phyloP scores from a whole-genome alignment of 1,140 invertebrate species.

The Nixonia krombeini region DNA sequence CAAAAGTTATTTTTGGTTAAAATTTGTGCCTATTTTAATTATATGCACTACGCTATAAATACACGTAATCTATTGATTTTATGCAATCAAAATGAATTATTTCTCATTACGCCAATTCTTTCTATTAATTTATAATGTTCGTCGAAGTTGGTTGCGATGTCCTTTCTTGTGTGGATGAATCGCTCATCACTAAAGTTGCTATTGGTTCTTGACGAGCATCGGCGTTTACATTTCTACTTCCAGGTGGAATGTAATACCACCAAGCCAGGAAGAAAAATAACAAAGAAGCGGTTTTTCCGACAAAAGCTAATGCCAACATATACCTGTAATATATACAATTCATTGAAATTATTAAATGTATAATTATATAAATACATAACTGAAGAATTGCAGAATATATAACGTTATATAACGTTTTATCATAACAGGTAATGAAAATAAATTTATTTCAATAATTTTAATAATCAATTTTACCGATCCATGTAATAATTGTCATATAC shows the following conservation, averaged over 20 bases:
- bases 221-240: constrained; percentile 44
- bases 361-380: too few species aligned
- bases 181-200: constrained; percentile 45
- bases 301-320: constrained; percentile 76
- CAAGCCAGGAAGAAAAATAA: constrained; percentile 80
- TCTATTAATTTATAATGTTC: background rate
- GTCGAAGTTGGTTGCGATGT: constrained; percentile 4
- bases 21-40: too few species aligned
- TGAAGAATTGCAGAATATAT: too few species aligned
- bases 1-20: too few species aligned
- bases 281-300: constrained; percentile 77
- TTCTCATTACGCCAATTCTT: too few species aligned
- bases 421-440: background rate
- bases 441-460: background rate
- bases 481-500: constrained; percentile 81
- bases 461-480: constrained; percentile 73
- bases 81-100: too few species aligned
- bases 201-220: constrained; percentile 41
- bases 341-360: background rate
- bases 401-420: too few species aligned
- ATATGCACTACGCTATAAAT: too few species aligned
- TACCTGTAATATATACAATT: constrained; percentile 70
- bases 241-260: constrained; percentile 78
- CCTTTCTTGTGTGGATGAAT: constrained; percentile 13
- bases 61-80: too few species aligned